Evolutionary conservation across 2,888 invertebrate genomes (phyloP).

Genomic region (Hedya salicella): DNA sequence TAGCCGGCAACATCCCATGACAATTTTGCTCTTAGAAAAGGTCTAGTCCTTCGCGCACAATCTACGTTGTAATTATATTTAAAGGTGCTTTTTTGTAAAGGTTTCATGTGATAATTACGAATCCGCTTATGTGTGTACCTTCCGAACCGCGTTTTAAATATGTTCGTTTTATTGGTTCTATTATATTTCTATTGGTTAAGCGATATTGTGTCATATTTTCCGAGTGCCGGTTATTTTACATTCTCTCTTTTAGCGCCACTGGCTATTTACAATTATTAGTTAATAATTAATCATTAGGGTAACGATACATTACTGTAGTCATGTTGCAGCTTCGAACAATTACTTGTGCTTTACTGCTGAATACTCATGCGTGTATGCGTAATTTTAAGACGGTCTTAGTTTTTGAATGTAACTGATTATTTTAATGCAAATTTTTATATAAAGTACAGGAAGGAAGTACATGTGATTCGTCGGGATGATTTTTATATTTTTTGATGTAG

Average conservation of each 20-base stretch:
- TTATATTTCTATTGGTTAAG: slow-evolving; percentile 57
- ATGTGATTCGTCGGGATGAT: slow-evolving; percentile 79
- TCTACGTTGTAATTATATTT: slow-evolving; percentile 62
- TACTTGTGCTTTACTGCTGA: slow-evolving; percentile 83
- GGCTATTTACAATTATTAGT: slow-evolving; percentile 69
- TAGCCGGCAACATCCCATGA: slow-evolving; percentile 68
- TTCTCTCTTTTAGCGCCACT: slow-evolving; percentile 79
- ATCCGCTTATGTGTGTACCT: slow-evolving; percentile 62
- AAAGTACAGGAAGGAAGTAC: slow-evolving; percentile 82
- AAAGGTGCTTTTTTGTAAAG: slow-evolving; percentile 78
- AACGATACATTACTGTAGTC: slow-evolving; percentile 70
- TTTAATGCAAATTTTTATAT: slow-evolving; percentile 77
- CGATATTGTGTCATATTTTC: slow-evolving; percentile 81
- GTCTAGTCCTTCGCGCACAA: slow-evolving; percentile 84
- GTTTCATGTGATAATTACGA: slow-evolving; percentile 75
- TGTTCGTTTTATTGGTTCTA: slow-evolving; percentile 60
- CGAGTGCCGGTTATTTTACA: slow-evolving; percentile 64
- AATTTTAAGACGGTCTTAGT: slow-evolving; percentile 72
- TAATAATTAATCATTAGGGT: slow-evolving; percentile 51
- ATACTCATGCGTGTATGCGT: slow-evolving; percentile 84
- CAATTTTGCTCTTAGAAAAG: slow-evolving; percentile 68
- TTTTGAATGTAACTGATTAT: slow-evolving; percentile 61
- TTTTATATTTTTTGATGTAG: slow-evolving; percentile 66
- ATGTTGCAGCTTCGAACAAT: slow-evolving; percentile 83
- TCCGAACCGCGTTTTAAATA: slow-evolving; percentile 60